A percentile compares a stretch with the other conserved stretches of the same genome.
Evolutionary conservation across 1,140 invertebrate species (phyloP).

Genomic region (Belonocnema kinseyi): DNA sequence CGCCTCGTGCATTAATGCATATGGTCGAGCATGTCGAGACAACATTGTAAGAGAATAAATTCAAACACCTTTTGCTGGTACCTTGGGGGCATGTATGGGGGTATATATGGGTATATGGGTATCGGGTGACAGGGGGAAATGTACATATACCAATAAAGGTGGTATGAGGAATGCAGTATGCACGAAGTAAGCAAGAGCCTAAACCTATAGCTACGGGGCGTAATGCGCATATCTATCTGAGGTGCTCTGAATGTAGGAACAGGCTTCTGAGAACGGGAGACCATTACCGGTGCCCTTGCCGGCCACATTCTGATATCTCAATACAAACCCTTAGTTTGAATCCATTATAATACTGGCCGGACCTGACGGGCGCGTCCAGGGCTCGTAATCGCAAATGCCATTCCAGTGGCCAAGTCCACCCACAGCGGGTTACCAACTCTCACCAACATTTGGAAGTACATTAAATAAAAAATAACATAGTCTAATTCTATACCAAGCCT

Average conservation of each 20-base stretch:
- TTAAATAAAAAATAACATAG: no score
- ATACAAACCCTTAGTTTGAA: slow-evolving; percentile 75
- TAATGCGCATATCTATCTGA: slow-evolving; percentile 62
- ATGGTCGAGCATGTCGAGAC: slow-evolving; percentile 21
- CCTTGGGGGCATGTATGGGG: slow-evolving; percentile 30
- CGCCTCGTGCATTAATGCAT: slow-evolving; percentile 21
- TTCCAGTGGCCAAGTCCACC: slow-evolving; percentile 43
- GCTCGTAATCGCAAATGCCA: slow-evolving; percentile 52
- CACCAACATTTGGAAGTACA: neutral
- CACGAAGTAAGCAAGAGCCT: slow-evolving; percentile 9
- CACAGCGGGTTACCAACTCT: slow-evolving; percentile 22
- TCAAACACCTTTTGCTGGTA: slow-evolving; percentile 40
- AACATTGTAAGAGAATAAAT: slow-evolving; percentile 44
- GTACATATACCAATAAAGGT: slow-evolving; percentile 7
- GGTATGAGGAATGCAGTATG: slow-evolving; percentile 36
- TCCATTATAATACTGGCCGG: slow-evolving; percentile 72
- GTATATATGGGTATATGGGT: slow-evolving; percentile 38
- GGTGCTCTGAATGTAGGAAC: slow-evolving; percentile 57
- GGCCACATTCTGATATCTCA: slow-evolving; percentile 75
- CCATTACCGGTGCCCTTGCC: slow-evolving; percentile 67
- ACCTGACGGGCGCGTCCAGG: slow-evolving; percentile 44
- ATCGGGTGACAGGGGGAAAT: slow-evolving; percentile 33
- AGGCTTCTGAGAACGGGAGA: slow-evolving; percentile 71
- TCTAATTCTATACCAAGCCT: no score
- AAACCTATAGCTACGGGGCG: slow-evolving; percentile 47